Evolutionary conservation across 2,888 invertebrate species (phyloP).

Genomic region (Fragum sueziense): DNA sequence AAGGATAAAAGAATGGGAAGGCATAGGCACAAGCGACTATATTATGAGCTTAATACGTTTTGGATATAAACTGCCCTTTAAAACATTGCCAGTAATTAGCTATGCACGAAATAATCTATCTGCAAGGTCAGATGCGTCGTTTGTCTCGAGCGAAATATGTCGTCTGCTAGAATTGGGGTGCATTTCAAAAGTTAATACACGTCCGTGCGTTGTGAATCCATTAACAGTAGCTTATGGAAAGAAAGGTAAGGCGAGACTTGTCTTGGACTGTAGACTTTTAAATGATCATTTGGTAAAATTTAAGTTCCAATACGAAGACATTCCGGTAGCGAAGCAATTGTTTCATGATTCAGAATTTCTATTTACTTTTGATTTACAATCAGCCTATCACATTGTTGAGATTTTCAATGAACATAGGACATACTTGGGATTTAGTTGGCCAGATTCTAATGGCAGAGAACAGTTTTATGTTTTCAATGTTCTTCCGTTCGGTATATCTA

Average conservation of each 20-base stretch:
- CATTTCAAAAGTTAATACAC: slow-evolving; percentile 8
- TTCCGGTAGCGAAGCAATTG: slow-evolving; percentile 17
- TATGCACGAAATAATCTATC: background rate
- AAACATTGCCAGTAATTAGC: background rate
- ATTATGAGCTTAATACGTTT: background rate
- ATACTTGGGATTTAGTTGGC: slow-evolving; percentile 25
- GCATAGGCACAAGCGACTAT: background rate
- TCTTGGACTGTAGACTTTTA: slow-evolving; percentile 34
- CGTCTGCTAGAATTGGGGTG: slow-evolving; percentile 26
- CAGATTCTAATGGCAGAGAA: background rate
- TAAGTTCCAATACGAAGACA: slow-evolving; percentile 43
- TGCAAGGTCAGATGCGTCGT: background rate
- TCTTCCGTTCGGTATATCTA: slow-evolving; percentile 36
- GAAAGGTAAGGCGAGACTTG: slow-evolving; percentile 29
- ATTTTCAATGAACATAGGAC: slow-evolving; percentile 17
- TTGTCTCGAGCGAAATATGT: slow-evolving; percentile 7
- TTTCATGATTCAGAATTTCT: slow-evolving; percentile 31
- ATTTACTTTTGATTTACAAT: slow-evolving; percentile 36
- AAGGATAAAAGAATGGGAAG: background rate
- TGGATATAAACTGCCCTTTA: slow-evolving; percentile 1
- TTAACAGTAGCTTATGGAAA: slow-evolving; percentile 37
- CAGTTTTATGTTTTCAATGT: slow-evolving; percentile 23
- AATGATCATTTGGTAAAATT: slow-evolving; percentile 38
- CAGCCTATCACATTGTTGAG: slow-evolving; percentile 46
- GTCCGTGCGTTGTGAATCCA: slow-evolving; percentile 36